These are phyloP conservation scores for Cuculus canorus DNA, from an alignment of 2,797 vertebrate species.

Conservation along the genomic window DNA sequence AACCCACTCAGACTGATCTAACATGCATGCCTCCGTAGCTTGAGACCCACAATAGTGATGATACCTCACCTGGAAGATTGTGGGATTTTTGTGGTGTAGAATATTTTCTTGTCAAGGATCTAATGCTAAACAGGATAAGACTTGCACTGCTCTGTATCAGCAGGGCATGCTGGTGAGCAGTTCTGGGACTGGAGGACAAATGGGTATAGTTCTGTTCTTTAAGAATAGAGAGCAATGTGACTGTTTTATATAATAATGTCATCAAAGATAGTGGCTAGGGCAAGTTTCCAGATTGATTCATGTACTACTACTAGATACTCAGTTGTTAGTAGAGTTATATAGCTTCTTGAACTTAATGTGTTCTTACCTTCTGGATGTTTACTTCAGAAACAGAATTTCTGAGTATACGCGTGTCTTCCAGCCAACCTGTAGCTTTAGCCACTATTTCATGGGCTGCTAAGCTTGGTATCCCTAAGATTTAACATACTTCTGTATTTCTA, in stretches of 20 bases:
- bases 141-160: background rate
- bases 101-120: background rate
- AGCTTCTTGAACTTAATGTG: background rate
- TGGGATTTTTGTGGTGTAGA: background rate
- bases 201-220: background rate
- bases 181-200: background rate
- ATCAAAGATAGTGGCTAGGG: background rate
- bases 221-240: background rate
- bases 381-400: background rate
- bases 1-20: background rate
- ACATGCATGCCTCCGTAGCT: accelerated
- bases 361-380: background rate
- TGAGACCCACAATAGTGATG: background rate
- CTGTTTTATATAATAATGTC: background rate
- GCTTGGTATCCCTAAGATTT: background rate
- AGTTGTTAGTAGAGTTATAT: background rate
- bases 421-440: background rate
- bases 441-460: background rate
- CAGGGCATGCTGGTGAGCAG: background rate
- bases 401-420: background rate
- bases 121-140: background rate
- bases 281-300: background rate
- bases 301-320: background rate
- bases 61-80: background rate
- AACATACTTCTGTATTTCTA: background rate